A percentile compares a stretch with the other conserved stretches of the same genome.
phyloP scores from a whole-genome alignment of 2,888 invertebrate species.

The Thera obeliscata region DNA sequence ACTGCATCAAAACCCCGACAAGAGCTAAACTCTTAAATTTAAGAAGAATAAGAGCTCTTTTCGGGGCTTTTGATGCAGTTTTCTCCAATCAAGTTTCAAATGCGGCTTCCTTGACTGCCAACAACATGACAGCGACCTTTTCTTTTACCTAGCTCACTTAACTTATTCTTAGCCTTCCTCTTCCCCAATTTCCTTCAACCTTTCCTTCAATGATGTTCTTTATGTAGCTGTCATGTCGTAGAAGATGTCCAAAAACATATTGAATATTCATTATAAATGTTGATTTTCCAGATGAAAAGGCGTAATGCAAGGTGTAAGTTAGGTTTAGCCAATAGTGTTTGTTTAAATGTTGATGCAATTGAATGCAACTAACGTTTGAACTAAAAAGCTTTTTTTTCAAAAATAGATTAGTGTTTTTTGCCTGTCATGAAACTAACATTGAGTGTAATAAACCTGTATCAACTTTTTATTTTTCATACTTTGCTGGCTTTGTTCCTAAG shows the following conservation, averaged over 20 bases:
- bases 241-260: not conserved
- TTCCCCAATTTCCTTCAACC: no score
- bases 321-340: conserved; percentile 46
- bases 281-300: conserved; percentile 76
- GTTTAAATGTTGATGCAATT: not conserved
- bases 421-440: conserved; percentile 25
- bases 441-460: conserved; percentile 19
- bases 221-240: no score
- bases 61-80: no score
- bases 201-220: no score
- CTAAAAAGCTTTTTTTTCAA: not conserved
- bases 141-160: no score
- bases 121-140: no score
- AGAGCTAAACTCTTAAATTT: no score
- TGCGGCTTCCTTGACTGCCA: no score
- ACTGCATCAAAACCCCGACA: no score
- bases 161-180: no score
- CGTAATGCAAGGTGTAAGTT: conserved; percentile 64
- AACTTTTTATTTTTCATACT: conserved; percentile 13
- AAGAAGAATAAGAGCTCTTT: no score
- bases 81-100: no score
- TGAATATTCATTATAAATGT: not conserved
- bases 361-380: not conserved
- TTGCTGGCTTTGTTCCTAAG: not conserved
- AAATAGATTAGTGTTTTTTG: not conserved